Evolutionary conservation across 2,888 invertebrate species (phyloP), one percentile per base, ranked within the genome.

Genomic region (Chalcosyrphus nemorum): DNA sequence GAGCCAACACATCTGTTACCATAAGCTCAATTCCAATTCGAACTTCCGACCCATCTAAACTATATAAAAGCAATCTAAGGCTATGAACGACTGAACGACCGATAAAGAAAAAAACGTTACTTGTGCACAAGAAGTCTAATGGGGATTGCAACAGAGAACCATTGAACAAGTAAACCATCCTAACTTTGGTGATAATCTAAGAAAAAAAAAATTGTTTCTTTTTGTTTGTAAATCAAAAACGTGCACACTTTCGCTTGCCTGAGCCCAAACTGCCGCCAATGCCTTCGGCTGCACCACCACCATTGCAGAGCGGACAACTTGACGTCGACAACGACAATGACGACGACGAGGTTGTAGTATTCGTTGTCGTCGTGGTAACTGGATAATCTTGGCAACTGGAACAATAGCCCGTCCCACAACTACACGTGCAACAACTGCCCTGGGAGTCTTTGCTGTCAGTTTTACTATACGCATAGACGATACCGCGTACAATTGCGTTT

Each of bases 401-500:
- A 66, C 90, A 91, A 68, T 89, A 90, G 4, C 88, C 87, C 11
- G 89, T 90, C 57, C 90, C 91, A 76, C 89, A 90, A 41, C 89
- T 90, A 2, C 70, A 81, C 2, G 70, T 61, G 45, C 74, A 81
- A 57, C 70, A 78, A 66, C 81, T 85, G 41, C 45, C 54, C 19
- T 72, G 63, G 1, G 90, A 90, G 80, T 90, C 90, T 76, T 92
- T 92, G 92, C 93, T 92, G 89, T 90, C 91, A 89, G 92, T 92
- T 92, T 91, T 92, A 89, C 92, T 93, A 89, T 93, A 92, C 4
- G 89, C 88, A 38, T 87, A 87, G 1, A 89, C 89, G 84, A 91
- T 90, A 86, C 91, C 93, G 89, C 93, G 91, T 90, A 94, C 92
- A 92, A 94, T 93, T 91, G 93, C 94, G 90, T 93, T 93, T 86